Conservation (phyloP, 1,140 invertebrate species). For the Cotesia chilonis region DNA sequence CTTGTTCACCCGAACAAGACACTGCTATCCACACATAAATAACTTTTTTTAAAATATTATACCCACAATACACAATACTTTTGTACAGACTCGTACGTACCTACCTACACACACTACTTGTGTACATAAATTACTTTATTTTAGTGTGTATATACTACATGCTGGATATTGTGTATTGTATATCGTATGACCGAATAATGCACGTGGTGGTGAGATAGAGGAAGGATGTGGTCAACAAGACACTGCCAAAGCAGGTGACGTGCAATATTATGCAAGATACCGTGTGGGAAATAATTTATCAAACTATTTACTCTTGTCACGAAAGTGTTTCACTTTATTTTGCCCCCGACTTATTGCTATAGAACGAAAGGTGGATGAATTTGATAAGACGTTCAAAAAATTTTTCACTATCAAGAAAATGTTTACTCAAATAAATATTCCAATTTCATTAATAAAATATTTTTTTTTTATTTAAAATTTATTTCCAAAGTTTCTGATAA, state of each 20-base stretch:
- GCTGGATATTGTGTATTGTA: neutral
- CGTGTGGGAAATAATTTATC: constrained; percentile 38
- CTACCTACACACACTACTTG: neutral
- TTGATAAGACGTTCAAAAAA: no score
- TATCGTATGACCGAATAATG: constrained; percentile 20
- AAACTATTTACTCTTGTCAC: constrained; percentile 26
- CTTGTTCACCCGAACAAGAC: constrained; percentile 8
- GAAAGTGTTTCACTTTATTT: neutral
- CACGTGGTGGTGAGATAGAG: constrained; percentile 36
- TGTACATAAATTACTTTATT: neutral
- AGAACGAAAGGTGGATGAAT: no score
- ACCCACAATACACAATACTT: neutral
- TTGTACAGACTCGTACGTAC: neutral
- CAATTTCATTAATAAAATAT: no score
- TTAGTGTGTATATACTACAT: constrained; percentile 4
- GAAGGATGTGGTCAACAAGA: constrained; percentile 56
- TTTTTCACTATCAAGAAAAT: no score
- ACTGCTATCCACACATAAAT: neutral
- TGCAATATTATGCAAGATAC: constrained; percentile 36
- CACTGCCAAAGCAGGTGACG: constrained; percentile 46
- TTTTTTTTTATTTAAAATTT: no score
- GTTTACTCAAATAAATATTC: no score
- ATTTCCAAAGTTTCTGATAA: no score
- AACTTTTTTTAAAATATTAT: neutral
- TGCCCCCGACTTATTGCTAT: no score